phyloP scores from a whole-genome alignment of 2,888 invertebrate genomes.

The Perithous albicinctus region DNA sequence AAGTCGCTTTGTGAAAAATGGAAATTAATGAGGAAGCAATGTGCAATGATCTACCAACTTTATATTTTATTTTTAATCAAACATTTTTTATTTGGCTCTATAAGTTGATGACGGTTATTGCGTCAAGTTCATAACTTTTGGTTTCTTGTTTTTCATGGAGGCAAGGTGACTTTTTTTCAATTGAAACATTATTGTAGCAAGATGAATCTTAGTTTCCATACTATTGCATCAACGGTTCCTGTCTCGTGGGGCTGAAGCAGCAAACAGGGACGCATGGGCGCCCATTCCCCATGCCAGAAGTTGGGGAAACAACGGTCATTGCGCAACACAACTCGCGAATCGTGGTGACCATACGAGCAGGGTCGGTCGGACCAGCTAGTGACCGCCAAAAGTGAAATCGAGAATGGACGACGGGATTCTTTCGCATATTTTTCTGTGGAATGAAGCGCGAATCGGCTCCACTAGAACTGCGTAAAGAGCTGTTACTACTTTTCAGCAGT shows the following conservation, averaged over 20 bases:
- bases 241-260: background rate
- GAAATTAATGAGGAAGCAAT: too few species aligned
- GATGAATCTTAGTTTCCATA: background rate
- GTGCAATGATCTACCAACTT: too few species aligned
- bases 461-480: background rate
- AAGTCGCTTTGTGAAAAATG: too few species aligned
- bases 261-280: background rate
- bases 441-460: slow-evolving; percentile 60
- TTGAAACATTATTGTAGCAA: background rate
- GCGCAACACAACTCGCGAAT: slow-evolving; percentile 51
- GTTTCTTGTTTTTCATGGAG: too few species aligned
- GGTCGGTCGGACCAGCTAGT: slow-evolving; percentile 50
- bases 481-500: background rate
- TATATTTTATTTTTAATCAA: background rate
- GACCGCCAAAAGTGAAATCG: slow-evolving; percentile 80
- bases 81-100: too few species aligned
- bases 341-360: slow-evolving; percentile 12
- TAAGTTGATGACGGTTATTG: too few species aligned
- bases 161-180: too few species aligned
- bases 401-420: slow-evolving; percentile 70
- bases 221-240: background rate
- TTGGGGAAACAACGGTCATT: slow-evolving; percentile 39
- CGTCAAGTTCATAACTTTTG: too few species aligned
- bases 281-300: background rate
- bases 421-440: slow-evolving; percentile 54